These are phyloP conservation scores for Nibea coibor DNA, from an alignment of 2,113 vertebrate species.

Conservation along the genomic window DNA sequence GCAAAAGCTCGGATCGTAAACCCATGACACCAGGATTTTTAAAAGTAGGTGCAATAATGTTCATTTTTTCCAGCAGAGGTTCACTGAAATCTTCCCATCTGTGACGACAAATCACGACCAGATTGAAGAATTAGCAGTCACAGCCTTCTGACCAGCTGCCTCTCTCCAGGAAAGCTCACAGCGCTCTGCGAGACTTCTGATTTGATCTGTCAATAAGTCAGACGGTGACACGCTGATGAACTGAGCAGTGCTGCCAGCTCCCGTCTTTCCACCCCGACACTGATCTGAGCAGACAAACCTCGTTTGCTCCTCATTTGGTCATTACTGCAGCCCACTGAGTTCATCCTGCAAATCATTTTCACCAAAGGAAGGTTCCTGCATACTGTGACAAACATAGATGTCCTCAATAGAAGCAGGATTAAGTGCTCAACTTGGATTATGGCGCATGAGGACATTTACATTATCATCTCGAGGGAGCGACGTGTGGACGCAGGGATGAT, in stretches of 20 bases:
- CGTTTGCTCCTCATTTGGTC: slow-evolving; percentile 45
- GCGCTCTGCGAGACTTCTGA: slow-evolving; percentile 30
- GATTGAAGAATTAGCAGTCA: slow-evolving; percentile 19
- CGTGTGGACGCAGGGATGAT: background rate
- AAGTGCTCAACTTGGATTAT: slow-evolving; percentile 57
- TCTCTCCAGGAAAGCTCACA: slow-evolving; percentile 20
- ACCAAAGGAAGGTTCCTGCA: slow-evolving; percentile 8
- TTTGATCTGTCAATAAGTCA: slow-evolving; percentile 58
- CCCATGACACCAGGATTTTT: slow-evolving; percentile 28
- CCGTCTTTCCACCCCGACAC: slow-evolving; percentile 2
- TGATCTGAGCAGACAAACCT: slow-evolving; percentile 60
- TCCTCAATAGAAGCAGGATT: slow-evolving; percentile 49
- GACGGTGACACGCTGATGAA: slow-evolving; percentile 49
- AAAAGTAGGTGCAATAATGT: background rate
- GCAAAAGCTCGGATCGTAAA: background rate
- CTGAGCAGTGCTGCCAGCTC: slow-evolving; percentile 50
- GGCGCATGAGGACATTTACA: slow-evolving; percentile 28
- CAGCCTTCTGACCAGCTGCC: slow-evolving; percentile 15
- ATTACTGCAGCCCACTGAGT: slow-evolving; percentile 10
- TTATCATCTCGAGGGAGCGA: slow-evolving; percentile 14
- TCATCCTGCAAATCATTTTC: slow-evolving; percentile 9
- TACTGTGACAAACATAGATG: background rate
- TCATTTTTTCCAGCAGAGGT: background rate
- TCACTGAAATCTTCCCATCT: slow-evolving; percentile 1
- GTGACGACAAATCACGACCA: background rate